Evolutionary conservation across 2,888 invertebrate species (phyloP).

Genomic region (Cephonodes hylas): DNA sequence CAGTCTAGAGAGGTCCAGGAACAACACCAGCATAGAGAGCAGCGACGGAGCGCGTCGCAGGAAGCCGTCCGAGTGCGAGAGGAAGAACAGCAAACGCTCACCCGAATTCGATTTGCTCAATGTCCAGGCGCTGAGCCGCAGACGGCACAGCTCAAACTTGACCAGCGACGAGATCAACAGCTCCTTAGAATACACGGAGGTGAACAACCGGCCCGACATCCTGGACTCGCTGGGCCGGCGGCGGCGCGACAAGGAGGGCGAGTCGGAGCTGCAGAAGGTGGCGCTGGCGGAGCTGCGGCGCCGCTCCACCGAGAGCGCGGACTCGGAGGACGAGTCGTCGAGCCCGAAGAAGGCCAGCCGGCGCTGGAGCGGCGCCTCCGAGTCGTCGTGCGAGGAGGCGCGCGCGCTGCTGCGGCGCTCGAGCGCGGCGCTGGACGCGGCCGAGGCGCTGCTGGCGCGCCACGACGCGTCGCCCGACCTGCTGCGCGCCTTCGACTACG

Average conservation of each 20-base stretch:
- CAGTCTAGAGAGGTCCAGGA: constrained; percentile 71
- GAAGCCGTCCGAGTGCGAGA: constrained; percentile 62
- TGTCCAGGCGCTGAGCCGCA: constrained; percentile 64
- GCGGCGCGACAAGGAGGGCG: constrained; percentile 56
- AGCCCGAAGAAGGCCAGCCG: constrained; percentile 65
- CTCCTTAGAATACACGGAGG: constrained; percentile 74
- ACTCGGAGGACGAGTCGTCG: constrained; percentile 64
- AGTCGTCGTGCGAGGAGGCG: constrained; percentile 85
- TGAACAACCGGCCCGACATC: constrained; percentile 73
- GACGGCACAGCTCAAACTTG: constrained; percentile 72
- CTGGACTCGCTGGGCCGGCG: constrained; percentile 67
- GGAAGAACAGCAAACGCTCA: constrained; percentile 68
- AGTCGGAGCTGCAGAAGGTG: constrained; percentile 64
- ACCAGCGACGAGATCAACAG: constrained; percentile 77
- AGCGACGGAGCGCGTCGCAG: constrained; percentile 66
- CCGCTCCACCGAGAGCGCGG: constrained; percentile 68
- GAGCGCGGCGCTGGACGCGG: constrained; percentile 81
- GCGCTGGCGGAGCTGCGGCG: constrained; percentile 66
- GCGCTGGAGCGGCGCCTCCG: constrained; percentile 75
- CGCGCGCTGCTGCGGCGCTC: constrained; percentile 84
- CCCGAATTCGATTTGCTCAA: constrained; percentile 73
- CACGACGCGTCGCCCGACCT: constrained; percentile 73
- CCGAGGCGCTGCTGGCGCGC: constrained; percentile 80
- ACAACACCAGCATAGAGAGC: constrained; percentile 75
- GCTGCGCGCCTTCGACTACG: constrained; percentile 74